These are phyloP conservation scores for Xenopus tropicalis DNA, from an alignment of 2,113 vertebrate species.

Conservation along the genomic window UCB_Xtro_10.0 CM004451.2:32526501-32527000, in stretches of 20 bases:
- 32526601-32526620: constrained; percentile 93
- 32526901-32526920: constrained; percentile 97
- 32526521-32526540: constrained; percentile 89
- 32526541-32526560: constrained; percentile 95
- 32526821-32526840: too few relatives aligned
- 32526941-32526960: constrained; percentile 93
- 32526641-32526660: constrained; percentile 87
- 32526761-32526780: constrained; percentile 5
- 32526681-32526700: constrained; percentile 99
- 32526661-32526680: constrained; percentile 92
- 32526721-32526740: constrained; percentile 93
- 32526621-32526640: constrained; percentile 96
- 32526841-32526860: constrained; percentile 77
- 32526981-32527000: constrained; percentile 91
- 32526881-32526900: constrained; percentile 94
- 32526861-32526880: constrained; percentile 92
- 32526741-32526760: constrained; percentile 82
- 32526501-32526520: constrained; percentile 56
- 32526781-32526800: too few relatives aligned
- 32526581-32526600: constrained; percentile 97
- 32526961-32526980: constrained; percentile 87
- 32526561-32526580: constrained; percentile 97
- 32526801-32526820: too few relatives aligned
- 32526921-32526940: constrained; percentile 95
- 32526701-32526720: constrained; percentile 98